Conservation (phyloP, 2,797 vertebrate species). For the Melanotaenia nigrans region DNA sequence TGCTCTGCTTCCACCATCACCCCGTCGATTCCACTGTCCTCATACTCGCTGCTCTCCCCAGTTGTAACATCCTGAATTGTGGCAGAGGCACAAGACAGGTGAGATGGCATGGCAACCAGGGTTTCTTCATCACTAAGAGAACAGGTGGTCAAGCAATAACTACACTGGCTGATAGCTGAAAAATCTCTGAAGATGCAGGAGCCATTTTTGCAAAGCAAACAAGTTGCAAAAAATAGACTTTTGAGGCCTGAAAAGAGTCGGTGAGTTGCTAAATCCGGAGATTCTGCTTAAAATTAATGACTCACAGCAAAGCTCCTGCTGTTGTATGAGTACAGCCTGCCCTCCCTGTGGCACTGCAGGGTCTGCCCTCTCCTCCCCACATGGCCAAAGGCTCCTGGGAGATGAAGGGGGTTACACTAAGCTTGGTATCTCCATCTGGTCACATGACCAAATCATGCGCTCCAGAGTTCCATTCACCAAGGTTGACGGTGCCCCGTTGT, state of each 20-base stretch:
- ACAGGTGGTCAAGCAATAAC: not conserved
- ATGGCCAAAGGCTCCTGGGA: slow-evolving; percentile 72
- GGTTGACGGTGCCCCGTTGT: slow-evolving; percentile 60
- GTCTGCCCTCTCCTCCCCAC: slow-evolving; percentile 72
- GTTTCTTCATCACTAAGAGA: slow-evolving; percentile 33
- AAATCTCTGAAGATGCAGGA: slow-evolving; percentile 20
- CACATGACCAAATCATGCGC: slow-evolving; percentile 77
- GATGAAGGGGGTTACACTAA: slow-evolving; percentile 69
- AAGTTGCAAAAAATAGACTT: slow-evolving; percentile 19
- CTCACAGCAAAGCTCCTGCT: slow-evolving; percentile 42
- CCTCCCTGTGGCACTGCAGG: slow-evolving; percentile 59
- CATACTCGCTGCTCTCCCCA: slow-evolving; percentile 93
- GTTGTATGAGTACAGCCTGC: slow-evolving; percentile 44
- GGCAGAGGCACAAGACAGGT: slow-evolving; percentile 61
- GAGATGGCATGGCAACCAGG: slow-evolving; percentile 45
- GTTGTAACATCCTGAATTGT: slow-evolving; percentile 88
- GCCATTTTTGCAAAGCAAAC: slow-evolving; percentile 21
- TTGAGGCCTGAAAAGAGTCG: slow-evolving; percentile 12
- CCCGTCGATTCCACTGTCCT: slow-evolving; percentile 95
- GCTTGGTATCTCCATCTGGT: slow-evolving; percentile 65
- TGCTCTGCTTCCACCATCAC: slow-evolving; percentile 88
- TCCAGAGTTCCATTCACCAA: slow-evolving; percentile 67
- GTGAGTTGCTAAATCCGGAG: slow-evolving; percentile 13
- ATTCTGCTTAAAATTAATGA: slow-evolving; percentile 42
- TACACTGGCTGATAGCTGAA: slow-evolving; percentile 12